These are phyloP conservation scores for Mnemiopsis leidyi DNA, from an alignment of 37 sponge, comb jelly and placozoan genomes.

Conservation along the genomic window DNA sequence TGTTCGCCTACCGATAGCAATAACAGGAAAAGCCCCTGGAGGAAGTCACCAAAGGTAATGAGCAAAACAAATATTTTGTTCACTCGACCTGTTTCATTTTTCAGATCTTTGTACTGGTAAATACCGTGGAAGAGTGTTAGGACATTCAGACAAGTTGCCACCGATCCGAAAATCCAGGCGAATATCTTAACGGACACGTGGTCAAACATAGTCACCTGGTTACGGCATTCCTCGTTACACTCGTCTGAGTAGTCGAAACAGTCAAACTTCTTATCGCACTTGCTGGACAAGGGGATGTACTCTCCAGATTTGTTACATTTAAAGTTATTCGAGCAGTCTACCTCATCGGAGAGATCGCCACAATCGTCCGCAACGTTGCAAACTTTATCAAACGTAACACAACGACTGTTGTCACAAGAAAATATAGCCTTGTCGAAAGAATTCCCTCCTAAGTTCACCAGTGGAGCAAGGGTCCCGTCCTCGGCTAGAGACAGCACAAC, in stretches of 20 bases:
- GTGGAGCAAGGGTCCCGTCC: background rate
- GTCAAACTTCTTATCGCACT: conserved; percentile 12
- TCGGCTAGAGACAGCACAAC: background rate
- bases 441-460: background rate
- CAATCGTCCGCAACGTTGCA: conserved; percentile 20
- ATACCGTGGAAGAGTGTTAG: background rate
- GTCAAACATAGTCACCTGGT: background rate
- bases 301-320: background rate
- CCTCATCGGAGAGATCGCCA: background rate
- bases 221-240: background rate
- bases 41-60: background rate
- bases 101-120: background rate
- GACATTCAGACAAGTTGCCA: background rate
- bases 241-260: conserved; percentile 13
- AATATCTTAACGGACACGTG: background rate
- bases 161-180: background rate
- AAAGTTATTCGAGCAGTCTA: background rate
- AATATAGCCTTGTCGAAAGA: background rate
- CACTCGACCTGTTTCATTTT: background rate
- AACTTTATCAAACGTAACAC: background rate
- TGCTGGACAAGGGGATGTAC: background rate
- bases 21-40: conserved; percentile 17
- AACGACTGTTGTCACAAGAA: background rate
- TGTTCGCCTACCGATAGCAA: background rate
- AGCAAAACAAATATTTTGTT: background rate